These are phyloP conservation scores for Drosophila kohkoa DNA, from an alignment of 1,140 invertebrate genomes.

Conservation along the genomic window DNA sequence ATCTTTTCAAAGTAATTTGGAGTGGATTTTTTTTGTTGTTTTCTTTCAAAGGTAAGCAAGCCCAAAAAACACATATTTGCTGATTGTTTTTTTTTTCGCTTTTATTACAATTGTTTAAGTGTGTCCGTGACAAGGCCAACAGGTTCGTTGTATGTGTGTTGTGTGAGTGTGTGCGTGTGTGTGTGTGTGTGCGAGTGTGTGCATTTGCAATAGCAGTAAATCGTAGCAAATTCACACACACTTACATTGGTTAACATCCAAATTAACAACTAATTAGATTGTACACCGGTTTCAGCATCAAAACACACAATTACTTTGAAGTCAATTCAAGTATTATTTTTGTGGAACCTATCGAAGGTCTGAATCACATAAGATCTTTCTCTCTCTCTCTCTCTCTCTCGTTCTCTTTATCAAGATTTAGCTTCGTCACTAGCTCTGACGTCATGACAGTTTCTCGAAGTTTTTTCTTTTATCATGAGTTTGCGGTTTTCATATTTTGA, in stretches of 20 bases:
- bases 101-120: conserved; percentile 43
- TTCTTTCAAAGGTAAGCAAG: conserved; percentile 7
- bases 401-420: conserved; percentile 1
- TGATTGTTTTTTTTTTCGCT: conserved; percentile 29
- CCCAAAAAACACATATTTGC: conserved; percentile 8
- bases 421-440: conserved; percentile 4
- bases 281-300: conserved; percentile 10
- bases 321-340: conserved; percentile 1
- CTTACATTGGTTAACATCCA: conserved; percentile 10
- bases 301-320: background rate
- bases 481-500: conserved; percentile 2
- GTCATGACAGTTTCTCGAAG: background rate
- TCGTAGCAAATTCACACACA: conserved; percentile 31
- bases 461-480: background rate
- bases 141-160: conserved; percentile 41
- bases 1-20: conserved; percentile 4
- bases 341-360: conserved; percentile 27
- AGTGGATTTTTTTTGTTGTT: conserved; percentile 19
- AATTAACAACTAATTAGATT: conserved; percentile 36
- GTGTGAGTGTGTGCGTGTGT: conserved; percentile 20
- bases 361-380: conserved; percentile 23
- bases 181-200: conserved; percentile 13
- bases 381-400: background rate
- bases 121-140: conserved; percentile 58
- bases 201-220: conserved; percentile 22